phyloP scores from a whole-genome alignment of 2,797 vertebrate species.

The Sparus aurata region DNA sequence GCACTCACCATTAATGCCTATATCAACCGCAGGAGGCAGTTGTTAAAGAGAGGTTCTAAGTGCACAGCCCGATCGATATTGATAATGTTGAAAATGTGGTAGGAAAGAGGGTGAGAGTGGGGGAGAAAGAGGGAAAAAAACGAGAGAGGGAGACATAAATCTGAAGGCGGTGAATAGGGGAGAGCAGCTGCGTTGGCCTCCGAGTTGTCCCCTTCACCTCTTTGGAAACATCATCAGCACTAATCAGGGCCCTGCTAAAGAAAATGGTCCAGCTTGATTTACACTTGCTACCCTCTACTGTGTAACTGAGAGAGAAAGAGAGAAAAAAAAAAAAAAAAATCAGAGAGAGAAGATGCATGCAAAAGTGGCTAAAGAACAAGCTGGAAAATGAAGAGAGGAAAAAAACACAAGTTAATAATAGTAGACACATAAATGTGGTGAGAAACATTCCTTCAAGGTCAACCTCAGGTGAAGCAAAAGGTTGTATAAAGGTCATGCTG shows the following conservation, averaged over 20 bases:
- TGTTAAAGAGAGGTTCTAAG: slow-evolving; percentile 93
- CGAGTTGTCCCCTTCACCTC: slow-evolving; percentile 84
- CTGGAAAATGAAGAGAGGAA: slow-evolving; percentile 29
- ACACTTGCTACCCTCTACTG: slow-evolving; percentile 86
- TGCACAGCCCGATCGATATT: slow-evolving; percentile 92
- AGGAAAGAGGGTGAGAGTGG: slow-evolving; percentile 78
- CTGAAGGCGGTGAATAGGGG: slow-evolving; percentile 85
- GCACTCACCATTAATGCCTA: slow-evolving; percentile 88
- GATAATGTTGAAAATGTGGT: slow-evolving; percentile 94
- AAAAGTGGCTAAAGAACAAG: slow-evolving; percentile 48
- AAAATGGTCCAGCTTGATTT: slow-evolving; percentile 87
- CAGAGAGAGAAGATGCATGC: slow-evolving; percentile 27
- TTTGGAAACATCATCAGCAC: slow-evolving; percentile 91
- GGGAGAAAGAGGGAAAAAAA: slow-evolving; percentile 62
- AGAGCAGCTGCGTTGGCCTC: slow-evolving; percentile 89
- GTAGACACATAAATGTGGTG: slow-evolving; percentile 66
- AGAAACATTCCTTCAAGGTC: slow-evolving; percentile 95
- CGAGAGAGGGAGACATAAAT: slow-evolving; percentile 88
- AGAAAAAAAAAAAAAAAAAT: slow-evolving; percentile 4
- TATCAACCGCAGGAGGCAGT: slow-evolving; percentile 93
- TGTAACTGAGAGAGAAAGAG: slow-evolving; percentile 54
- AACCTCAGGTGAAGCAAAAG: slow-evolving; percentile 95
- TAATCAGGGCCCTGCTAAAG: slow-evolving; percentile 90
- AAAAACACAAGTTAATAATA: slow-evolving; percentile 62
- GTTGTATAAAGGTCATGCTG: slow-evolving; percentile 88